Evolutionary conservation across 1,140 invertebrate genomes (phyloP).

Genomic region (Nasonia giraulti): DNA sequence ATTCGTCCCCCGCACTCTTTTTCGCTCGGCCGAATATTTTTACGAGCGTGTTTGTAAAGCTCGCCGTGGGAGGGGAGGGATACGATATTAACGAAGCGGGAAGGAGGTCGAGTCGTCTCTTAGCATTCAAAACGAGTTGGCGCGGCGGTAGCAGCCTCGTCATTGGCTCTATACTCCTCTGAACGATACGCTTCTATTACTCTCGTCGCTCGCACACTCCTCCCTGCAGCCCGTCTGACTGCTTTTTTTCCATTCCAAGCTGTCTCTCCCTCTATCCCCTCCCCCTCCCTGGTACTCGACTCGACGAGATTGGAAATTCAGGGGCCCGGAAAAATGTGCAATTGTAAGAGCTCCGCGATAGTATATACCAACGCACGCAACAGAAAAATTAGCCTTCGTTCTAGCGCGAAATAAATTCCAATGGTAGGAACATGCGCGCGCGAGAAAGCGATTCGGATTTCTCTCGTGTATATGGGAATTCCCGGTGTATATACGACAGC

Average conservation of each 20-base stretch:
- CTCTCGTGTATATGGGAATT: background rate
- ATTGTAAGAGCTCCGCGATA: slow-evolving; percentile 17
- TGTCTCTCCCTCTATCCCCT: background rate
- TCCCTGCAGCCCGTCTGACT: background rate
- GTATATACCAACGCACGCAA: background rate
- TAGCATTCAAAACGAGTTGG: slow-evolving; percentile 37
- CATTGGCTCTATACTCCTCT: slow-evolving; percentile 18
- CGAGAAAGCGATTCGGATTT: background rate
- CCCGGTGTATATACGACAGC: no score
- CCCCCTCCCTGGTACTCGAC: background rate
- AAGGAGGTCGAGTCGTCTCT: slow-evolving; percentile 41
- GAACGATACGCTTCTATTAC: background rate
- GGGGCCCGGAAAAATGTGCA: slow-evolving; percentile 11
- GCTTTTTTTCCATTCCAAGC: background rate
- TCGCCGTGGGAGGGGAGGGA: background rate
- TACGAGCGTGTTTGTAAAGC: slow-evolving; percentile 29
- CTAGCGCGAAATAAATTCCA: background rate
- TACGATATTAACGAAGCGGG: slow-evolving; percentile 32
- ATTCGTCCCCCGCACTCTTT: background rate
- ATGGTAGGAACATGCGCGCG: background rate
- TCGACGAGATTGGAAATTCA: slow-evolving; percentile 22
- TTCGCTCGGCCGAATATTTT: slow-evolving; percentile 19
- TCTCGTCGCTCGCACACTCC: background rate
- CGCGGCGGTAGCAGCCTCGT: background rate
- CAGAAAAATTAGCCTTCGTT: slow-evolving; percentile 1